Percentiles rank a stretch among this genome's conserved stretches.
These are phyloP conservation scores for Mythimna albipuncta DNA, from an alignment of 2,888 invertebrate genomes.

Conservation along the genomic window DNA sequence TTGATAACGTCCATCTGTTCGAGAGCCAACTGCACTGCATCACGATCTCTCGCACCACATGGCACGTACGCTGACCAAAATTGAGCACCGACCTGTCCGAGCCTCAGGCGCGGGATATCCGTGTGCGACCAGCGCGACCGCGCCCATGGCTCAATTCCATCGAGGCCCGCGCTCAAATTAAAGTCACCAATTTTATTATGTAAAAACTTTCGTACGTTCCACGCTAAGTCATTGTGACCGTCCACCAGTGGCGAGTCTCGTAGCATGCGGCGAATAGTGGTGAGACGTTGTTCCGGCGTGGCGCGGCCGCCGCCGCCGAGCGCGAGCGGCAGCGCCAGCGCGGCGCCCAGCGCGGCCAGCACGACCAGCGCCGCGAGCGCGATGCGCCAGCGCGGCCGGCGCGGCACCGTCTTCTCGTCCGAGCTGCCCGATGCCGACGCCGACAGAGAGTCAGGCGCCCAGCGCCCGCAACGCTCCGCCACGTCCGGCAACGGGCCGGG, in stretches of 20 bases:
- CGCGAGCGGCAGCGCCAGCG: constrained; percentile 90
- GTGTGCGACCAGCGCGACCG: constrained; percentile 97
- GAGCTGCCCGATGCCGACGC: constrained; percentile 88
- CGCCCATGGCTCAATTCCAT: constrained; percentile 95
- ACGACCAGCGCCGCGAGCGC: constrained; percentile 91
- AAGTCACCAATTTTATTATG: constrained; percentile 94
- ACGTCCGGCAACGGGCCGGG: constrained; percentile 89
- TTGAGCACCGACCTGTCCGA: constrained; percentile 97
- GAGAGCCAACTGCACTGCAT: constrained; percentile 95
- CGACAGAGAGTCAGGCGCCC: constrained; percentile 88
- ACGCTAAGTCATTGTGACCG: constrained; percentile 96
- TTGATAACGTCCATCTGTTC: constrained; percentile 97
- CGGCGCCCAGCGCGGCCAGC: constrained; percentile 90
- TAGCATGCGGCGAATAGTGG: constrained; percentile 92
- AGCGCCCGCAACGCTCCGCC: constrained; percentile 89
- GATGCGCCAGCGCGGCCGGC: constrained; percentile 90
- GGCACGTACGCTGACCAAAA: constrained; percentile 97
- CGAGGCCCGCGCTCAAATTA: constrained; percentile 92
- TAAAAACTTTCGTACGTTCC: constrained; percentile 97
- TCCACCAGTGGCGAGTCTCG: constrained; percentile 93
- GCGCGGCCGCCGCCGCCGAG: constrained; percentile 87
- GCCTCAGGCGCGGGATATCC: constrained; percentile 95
- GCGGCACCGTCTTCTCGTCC: constrained; percentile 87
- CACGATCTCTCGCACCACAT: constrained; percentile 95
- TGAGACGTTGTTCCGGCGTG: constrained; percentile 92